Base-by-base conservation (phyloP, 1,140 invertebrate species). In the Euura lappo region DNA sequence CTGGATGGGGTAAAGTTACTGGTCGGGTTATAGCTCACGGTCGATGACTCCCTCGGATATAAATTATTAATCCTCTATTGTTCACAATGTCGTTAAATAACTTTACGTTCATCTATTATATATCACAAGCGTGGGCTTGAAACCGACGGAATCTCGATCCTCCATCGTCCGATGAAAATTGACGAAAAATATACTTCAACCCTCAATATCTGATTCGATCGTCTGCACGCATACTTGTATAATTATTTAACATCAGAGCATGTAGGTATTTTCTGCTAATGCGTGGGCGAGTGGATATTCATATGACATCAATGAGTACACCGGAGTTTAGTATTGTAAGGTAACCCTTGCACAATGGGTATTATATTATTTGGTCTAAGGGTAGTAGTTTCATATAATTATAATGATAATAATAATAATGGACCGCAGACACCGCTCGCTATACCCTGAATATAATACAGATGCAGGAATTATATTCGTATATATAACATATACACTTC, bases 31-130 rank as follows among this genome's bases (percentile, higher is more conserved):
- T 69, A 71, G 71, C 66, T 71, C 28, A 71, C 75, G 73, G 79
- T 80, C 79, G 76, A 42, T 68, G 13, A 68, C 13, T 78, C 69
- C 76, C 75, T 79, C 76, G 72, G 76, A 71, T 77, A 83, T 85
- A 79, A 85, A 85, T 85, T 85, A 85, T 83, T 79, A 60, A 85
- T 81, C 80, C 76, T 79, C 82, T 76, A 85, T 85, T 85, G 83
- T 85, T 82, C 79, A 71, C 71, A 72, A 70, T 72, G 76, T 74
- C 81, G 77, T 84, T 83, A 85, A 84, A 82, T 83, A 83, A 76
- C 70, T 60, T 60, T 11, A 60, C 13, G 3, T 60, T 5, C 8
- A 60, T 60, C 51, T 60, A 60, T 60, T n/a, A 60, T 60, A 60
- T 8, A 11, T 60, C 6, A 11, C 4, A 6, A 5, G 51, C 13